Evolutionary conservation across 2,797 vertebrate genomes (phyloP), one percentile per base, ranked within the genome.

Genomic region (Pteronotus mesoamericanus): DNA sequence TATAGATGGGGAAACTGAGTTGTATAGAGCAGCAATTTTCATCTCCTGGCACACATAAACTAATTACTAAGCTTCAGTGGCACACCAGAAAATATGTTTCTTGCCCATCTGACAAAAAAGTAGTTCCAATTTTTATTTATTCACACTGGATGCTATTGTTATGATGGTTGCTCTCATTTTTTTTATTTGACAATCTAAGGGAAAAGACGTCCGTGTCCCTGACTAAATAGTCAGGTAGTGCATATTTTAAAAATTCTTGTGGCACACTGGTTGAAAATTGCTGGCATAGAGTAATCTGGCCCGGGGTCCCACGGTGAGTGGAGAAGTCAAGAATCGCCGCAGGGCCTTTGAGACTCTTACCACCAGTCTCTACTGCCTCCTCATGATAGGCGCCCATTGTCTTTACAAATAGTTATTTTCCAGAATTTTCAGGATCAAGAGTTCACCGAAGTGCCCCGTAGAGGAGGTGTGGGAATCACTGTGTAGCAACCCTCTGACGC

Each of bases 371-470:
- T 34, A 4, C 3, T 21, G 9, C 10, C 39, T 68, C 61, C 29
- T 87, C n/a, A 1, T 10, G 32, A 21, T 0, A 39, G 24, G 18
- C 34, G 29, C 42, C 51, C 21, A 2, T 0, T 5, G n/a, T 37
- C 85, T 84, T 92, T 77, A 75, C 72, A 51, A 48, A 61, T 10
- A 29, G n/a, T 44, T 79, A 15, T 42, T 86, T 86, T 96, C 75
- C 53, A 79, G 57, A 86, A 69, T 29, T 44, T 42, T 79, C 26
- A 82, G 21, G 42, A 69, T 85, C 46, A 34, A 34, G 87, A 68
- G 57, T 57, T 53, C 68, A 48, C 0, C 7, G 6, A 53, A 3
- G 16, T 87, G 46, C 29, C 53, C 44, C 22, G 5, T 14, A 4
- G 5, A 57, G 55, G 32, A 37, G 64, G 19, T 24, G 16, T 53